Conservation (phyloP, 2,113 vertebrate species). For the Excalfactoria chinensis region DNA sequence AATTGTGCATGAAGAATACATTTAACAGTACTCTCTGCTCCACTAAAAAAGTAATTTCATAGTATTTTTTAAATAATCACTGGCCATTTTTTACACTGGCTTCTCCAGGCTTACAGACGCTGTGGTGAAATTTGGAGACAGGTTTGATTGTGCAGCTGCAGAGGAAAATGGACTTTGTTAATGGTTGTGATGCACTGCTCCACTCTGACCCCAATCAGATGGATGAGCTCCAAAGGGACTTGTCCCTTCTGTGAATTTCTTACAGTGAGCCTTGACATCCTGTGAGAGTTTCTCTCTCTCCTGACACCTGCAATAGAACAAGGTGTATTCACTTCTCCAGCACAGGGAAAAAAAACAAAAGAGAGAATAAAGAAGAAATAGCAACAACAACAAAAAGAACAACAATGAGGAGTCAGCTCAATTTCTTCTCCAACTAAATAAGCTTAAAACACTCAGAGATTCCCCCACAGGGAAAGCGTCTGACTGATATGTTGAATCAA, state of each 20-base stretch:
- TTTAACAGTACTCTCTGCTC: neutral
- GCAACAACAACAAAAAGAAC: neutral
- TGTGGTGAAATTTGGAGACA: neutral
- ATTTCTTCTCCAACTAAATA: neutral
- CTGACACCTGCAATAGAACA: neutral
- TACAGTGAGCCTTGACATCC: neutral
- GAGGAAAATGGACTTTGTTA: neutral
- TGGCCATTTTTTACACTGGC: neutral
- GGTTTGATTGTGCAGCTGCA: neutral
- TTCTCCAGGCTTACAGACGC: neutral
- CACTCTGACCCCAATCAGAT: neutral
- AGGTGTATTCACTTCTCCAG: neutral
- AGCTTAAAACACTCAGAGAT: neutral
- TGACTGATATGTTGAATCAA: slow-evolving; percentile 47
- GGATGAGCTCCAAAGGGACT: neutral
- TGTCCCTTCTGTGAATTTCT: neutral
- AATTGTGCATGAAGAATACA: neutral
- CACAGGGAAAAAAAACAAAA: neutral
- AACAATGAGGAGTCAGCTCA: neutral
- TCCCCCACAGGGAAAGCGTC: neutral
- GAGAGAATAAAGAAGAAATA: rapidly evolving
- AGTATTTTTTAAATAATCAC: slow-evolving; percentile 8
- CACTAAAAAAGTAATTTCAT: neutral
- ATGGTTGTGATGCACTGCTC: neutral
- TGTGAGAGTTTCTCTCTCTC: neutral